Conservation (phyloP, 1,140 invertebrate genomes). For the Theocolax elegans region DNA sequence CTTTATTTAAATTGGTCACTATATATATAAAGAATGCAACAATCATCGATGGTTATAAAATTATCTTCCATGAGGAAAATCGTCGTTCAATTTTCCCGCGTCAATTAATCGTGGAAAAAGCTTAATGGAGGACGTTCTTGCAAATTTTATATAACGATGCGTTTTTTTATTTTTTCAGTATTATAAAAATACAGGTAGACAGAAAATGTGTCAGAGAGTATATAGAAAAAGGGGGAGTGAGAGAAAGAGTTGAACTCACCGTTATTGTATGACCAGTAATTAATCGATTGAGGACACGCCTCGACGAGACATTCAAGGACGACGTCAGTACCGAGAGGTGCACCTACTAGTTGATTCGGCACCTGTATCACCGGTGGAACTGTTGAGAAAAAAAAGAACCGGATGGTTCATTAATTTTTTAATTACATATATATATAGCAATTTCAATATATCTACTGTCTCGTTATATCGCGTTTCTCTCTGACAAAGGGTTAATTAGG, state of each 20-base stretch:
- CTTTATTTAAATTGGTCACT: no score
- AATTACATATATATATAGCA: neutral
- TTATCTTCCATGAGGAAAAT: no score
- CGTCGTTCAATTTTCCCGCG: neutral
- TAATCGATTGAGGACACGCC: slow-evolving; percentile 88
- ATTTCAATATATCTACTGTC: neutral
- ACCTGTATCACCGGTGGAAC: slow-evolving; percentile 90
- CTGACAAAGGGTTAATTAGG: no score
- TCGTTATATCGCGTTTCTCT: no score
- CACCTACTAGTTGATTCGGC: slow-evolving; percentile 88
- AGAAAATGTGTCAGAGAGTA: neutral
- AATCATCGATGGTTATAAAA: no score
- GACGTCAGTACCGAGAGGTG: slow-evolving; percentile 87
- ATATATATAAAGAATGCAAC: no score
- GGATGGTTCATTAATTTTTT: neutral
- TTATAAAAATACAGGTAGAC: no score
- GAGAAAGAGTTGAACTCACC: slow-evolving; percentile 70
- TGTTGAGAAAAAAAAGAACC: slow-evolving; percentile 64
- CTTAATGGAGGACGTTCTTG: neutral
- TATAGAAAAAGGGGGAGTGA: neutral
- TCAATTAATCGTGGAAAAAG: slow-evolving; percentile 1
- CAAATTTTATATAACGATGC: slow-evolving; percentile 1
- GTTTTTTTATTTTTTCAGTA: neutral
- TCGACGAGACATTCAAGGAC: slow-evolving; percentile 90
- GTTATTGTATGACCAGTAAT: slow-evolving; percentile 86